Evolutionary conservation across 2,888 invertebrate species (phyloP), one percentile per base, ranked within the genome.

Genomic region (Lasioglossum lativentre): DNA sequence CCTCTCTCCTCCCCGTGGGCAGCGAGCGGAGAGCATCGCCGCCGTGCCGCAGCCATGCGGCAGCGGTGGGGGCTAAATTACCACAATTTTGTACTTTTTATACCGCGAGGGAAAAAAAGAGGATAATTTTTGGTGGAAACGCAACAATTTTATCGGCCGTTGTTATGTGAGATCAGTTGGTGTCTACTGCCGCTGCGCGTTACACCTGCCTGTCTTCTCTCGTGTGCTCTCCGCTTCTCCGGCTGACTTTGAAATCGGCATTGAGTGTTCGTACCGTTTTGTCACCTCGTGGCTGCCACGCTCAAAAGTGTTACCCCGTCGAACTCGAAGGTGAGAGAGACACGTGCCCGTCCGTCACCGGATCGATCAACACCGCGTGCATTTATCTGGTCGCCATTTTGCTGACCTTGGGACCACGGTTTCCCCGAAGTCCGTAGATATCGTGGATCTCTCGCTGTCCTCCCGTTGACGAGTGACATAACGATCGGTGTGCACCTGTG

Each of bases 101-200:
- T 93, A 91, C 92, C 89, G 92, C 90, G 89, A 90, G 90, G 89
- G 92, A 91, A 93, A 93, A 93, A 93, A 93, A 93, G 94, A 93
- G 93, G 94, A 94, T 94, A 93, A 94, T 94, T 94, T 94, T 94
- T 94, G 94, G 94, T 94, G 93, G 94, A 94, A 94, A 94, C 95
- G 94, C 94, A 94, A 94, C 94, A 94, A 94, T 94, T 94, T 94
- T 94, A 94, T 94, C 94, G 94, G 93, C 91, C 93, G 94, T 94
- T 94, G 94, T 94, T 94, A 94, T 94, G 93, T 92, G 94, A 94
- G 94, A 94, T 94, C 94, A 94, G 94, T 94, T 94, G 93, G 93
- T 93, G 94, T 92, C 94, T 94, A 94, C 94, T 94, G 93, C 91
- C 92, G 93, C 93, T 92, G 92, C 94, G 94, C 93, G 95, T 94